A percentile compares a stretch with the other conserved stretches of the same genome.
These are phyloP conservation scores for Geodia barretti DNA, from an alignment of 37 sponge, comb jelly and placozoan species.

Conservation along the genomic window DNA sequence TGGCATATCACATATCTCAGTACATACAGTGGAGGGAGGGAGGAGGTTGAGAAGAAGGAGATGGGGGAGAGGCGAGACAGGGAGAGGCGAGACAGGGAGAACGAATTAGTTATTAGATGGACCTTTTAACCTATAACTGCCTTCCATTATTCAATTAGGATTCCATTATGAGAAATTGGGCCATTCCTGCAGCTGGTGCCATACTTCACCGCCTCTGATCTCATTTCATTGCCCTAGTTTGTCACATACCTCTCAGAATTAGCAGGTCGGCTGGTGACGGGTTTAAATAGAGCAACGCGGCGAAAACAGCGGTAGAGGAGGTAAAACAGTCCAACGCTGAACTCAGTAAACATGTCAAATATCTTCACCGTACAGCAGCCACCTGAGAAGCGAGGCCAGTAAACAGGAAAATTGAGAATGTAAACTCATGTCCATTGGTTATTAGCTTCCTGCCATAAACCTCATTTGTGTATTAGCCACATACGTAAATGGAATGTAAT, in stretches of 20 bases:
- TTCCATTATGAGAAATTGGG: too few species aligned
- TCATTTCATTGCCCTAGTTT: too few species aligned
- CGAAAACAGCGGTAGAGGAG: slow-evolving; percentile 88
- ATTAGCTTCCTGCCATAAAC: neutral
- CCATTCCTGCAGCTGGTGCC: too few species aligned
- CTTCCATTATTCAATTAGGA: too few species aligned
- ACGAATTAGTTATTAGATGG: too few species aligned
- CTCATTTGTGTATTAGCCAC: neutral
- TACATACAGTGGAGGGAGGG: neutral
- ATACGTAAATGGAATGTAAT: neutral
- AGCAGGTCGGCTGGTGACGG: slow-evolving; percentile 96
- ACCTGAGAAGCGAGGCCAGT: slow-evolving; percentile 63
- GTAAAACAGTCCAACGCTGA: slow-evolving; percentile 92
- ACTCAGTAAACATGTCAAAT: slow-evolving; percentile 95
- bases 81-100: too few species aligned
- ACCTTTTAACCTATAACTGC: too few species aligned
- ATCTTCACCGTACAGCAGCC: slow-evolving; percentile 94
- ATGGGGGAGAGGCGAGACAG: too few species aligned
- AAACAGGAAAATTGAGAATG: too few species aligned
- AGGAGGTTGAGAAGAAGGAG: too few species aligned
- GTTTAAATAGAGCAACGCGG: slow-evolving; percentile 84
- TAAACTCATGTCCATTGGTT: too few species aligned
- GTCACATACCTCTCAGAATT: slow-evolving; percentile 96
- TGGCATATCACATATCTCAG: slow-evolving; percentile 89
- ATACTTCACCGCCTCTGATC: too few species aligned